These are phyloP conservation scores for Eumeta japonica DNA, from an alignment of 1,140 invertebrate species.

Conservation along the genomic window DNA sequence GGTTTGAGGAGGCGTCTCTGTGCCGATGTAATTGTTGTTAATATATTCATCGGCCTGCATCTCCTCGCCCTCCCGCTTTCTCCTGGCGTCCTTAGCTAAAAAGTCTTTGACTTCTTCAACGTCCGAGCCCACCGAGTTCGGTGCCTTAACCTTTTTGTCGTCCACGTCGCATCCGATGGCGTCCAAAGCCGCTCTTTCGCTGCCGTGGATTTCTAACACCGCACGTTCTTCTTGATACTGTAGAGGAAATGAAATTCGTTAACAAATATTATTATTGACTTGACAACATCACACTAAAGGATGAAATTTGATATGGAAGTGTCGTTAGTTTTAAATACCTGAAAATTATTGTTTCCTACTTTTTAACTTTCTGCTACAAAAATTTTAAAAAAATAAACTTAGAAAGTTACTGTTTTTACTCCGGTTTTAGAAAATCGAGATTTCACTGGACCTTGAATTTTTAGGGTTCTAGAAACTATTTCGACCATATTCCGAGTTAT, in stretches of 20 bases:
- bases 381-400: too few species aligned
- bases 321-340: too few species aligned
- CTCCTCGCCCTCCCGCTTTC: constrained; percentile 29
- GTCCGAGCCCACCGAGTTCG: constrained; percentile 26
- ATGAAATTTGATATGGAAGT: too few species aligned
- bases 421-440: too few species aligned
- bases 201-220: constrained; percentile 34
- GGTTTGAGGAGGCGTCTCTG: constrained; percentile 17
- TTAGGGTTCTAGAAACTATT: too few species aligned
- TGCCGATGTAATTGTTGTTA: constrained; percentile 39
- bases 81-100: constrained; percentile 29
- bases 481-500: too few species aligned
- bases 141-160: constrained; percentile 23
- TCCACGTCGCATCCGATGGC: constrained; percentile 29
- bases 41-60: constrained; percentile 50
- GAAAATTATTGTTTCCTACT: too few species aligned
- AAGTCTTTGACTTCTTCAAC: constrained; percentile 41
- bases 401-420: too few species aligned
- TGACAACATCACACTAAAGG: too few species aligned
- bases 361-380: too few species aligned
- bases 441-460: too few species aligned
- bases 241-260: constrained; percentile 5
- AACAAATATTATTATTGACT: too few species aligned
- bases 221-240: constrained; percentile 50
- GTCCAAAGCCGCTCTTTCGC: constrained; percentile 29